phyloP scores from a whole-genome alignment of 1,140 invertebrate species.

The Drosophila ohnishii region DNA sequence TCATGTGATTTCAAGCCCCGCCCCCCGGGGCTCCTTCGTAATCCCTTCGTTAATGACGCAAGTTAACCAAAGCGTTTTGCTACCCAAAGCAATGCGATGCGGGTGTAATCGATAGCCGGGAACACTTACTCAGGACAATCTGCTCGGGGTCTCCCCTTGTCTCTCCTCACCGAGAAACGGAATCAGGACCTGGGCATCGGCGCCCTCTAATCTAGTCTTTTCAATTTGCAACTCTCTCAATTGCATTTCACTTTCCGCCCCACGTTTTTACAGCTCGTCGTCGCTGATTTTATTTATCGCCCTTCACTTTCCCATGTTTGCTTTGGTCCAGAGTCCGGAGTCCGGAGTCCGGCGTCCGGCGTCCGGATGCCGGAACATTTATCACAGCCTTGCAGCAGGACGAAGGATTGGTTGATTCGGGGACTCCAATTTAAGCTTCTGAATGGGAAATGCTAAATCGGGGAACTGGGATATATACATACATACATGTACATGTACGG shows the following conservation, averaged over 20 bases:
- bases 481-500: background rate
- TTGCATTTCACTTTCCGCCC: constrained; percentile 50
- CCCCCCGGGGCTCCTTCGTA: background rate
- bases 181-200: background rate
- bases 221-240: constrained; percentile 60
- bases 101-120: constrained; percentile 8
- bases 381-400: constrained; percentile 34
- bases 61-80: constrained; percentile 10
- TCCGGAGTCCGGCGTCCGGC: too few relatives aligned
- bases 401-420: constrained; percentile 3
- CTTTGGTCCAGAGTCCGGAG: background rate
- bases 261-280: constrained; percentile 39
- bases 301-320: constrained; percentile 46
- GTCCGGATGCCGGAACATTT: constrained; percentile 35
- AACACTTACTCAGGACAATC: constrained; percentile 21
- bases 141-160: background rate
- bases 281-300: constrained; percentile 48
- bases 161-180: background rate
- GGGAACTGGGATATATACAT: background rate
- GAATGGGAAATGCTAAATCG: constrained; percentile 23
- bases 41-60: constrained; percentile 11
- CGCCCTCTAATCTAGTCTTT: constrained; percentile 31
- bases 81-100: background rate
- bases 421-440: constrained; percentile 60
- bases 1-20: background rate